Evolutionary conservation across 1,140 invertebrate genomes (phyloP), one percentile per base, ranked within the genome.

Genomic region (Hycleus cichorii): DNA sequence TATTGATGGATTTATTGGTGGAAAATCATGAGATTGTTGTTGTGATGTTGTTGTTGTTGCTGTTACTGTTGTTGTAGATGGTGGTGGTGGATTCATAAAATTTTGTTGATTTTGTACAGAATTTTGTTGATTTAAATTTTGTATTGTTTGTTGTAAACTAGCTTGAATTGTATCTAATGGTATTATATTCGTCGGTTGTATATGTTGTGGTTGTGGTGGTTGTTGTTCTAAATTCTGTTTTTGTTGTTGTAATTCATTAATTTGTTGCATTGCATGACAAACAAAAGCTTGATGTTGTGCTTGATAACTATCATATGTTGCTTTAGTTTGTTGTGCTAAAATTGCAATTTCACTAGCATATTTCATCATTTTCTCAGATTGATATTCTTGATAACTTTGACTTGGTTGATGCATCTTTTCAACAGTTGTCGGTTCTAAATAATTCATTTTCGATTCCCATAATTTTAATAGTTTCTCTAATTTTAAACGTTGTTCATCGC

Each of bases 401-500:
- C 82, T 82, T 4, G 89, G 89, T 57, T 86, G 84, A 67, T 88
- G 86, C 73, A 94, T 79, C 74, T 90, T 88, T 47, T 92, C 89
- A 60, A 97, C 86, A 53, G 93, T 90, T 2, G 83, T 81, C 43
- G 84, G 78, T 68, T 88, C 86, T 72, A 97, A 93, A 75, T 97
- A 97, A 77, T 95, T 95, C 59, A 88, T 88, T 75, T 97, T 97
- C 52, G 91, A 92, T 73, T 97, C 93, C 95, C 95, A 98, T 8
- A 98, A 77, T 49, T 87, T 90, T 12, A 97, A 77, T 47, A 98
- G 76, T 79, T 97, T 97, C 68, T 89, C 88, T 42, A 97, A 77
- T 77, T 97, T 97, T 62, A 81, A 81, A 65, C 89, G 84, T 75
- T 95, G 91, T 39, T 96, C 93, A 47, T 92, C 89, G 18, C 79